Evolutionary conservation across 2,113 vertebrate species (phyloP).

Genomic region (Rhabdornis inornatus): DNA sequence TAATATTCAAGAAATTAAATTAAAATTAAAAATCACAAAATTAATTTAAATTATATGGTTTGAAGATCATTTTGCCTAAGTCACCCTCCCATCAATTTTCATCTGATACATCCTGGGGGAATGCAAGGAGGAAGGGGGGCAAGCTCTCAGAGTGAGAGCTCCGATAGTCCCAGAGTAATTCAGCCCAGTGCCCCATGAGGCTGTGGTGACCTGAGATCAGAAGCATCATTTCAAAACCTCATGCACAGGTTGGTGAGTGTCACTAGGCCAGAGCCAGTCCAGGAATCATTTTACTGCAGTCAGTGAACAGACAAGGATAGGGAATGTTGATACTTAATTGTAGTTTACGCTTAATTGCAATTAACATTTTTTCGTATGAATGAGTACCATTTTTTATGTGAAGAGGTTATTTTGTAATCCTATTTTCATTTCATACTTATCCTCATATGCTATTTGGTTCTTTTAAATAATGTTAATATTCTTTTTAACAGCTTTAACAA

Average conservation of each 20-base stretch:
- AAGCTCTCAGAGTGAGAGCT: neutral
- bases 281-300: neutral
- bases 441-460: neutral
- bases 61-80: neutral
- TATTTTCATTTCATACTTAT: slow-evolving; percentile 25
- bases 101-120: neutral
- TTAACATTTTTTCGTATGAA: neutral
- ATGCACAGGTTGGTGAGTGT: neutral
- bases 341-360: neutral
- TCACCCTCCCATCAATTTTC: neutral
- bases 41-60: neutral
- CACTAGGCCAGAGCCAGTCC: neutral
- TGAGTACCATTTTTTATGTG: neutral
- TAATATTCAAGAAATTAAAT: neutral
- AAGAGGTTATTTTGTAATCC: neutral
- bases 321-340: neutral
- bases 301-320: neutral
- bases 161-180: neutral
- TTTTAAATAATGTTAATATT: slow-evolving; percentile 41
- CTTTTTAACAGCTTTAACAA: slow-evolving; percentile 16
- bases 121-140: neutral
- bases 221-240: neutral
- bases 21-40: neutral
- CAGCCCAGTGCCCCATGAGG: neutral
- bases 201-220: neutral